Evolutionary conservation across 2,888 invertebrate genomes (phyloP).

Genomic region (Platycnemis pennipes): DNA sequence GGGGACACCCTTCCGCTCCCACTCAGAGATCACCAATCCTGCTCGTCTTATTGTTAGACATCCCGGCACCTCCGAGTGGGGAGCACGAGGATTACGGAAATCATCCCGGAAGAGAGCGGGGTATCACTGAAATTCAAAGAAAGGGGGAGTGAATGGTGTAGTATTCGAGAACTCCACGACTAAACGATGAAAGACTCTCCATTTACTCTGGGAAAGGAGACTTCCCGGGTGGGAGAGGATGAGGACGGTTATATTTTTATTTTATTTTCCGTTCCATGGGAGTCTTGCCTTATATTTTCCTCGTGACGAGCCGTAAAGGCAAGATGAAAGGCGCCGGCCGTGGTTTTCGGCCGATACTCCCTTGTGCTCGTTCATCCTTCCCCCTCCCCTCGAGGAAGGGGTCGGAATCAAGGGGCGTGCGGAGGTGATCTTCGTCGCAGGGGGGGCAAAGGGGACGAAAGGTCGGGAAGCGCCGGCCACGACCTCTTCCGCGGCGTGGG

Average conservation of each 20-base stretch:
- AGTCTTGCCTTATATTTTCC: neutral
- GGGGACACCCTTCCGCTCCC: neutral
- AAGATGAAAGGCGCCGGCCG: conserved; percentile 30
- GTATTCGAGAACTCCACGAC: neutral
- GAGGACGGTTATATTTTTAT: neutral
- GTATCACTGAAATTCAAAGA: too few relatives aligned
- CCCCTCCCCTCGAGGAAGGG: too few relatives aligned
- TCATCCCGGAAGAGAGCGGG: neutral
- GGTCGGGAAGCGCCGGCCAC: neutral
- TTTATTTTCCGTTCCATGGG: neutral
- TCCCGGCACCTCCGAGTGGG: neutral
- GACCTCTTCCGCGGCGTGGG: neutral
- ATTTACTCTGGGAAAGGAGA: neutral
- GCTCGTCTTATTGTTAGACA: neutral
- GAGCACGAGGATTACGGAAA: neutral
- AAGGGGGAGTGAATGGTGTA: too few relatives aligned
- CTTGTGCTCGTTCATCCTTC: too few relatives aligned
- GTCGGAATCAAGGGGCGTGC: too few relatives aligned
- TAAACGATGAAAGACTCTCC: neutral
- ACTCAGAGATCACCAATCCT: neutral
- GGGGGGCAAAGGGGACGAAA: neutral
- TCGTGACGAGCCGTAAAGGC: conserved; percentile 5
- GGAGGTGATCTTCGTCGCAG: neutral
- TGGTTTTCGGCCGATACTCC: neutral
- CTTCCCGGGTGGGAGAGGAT: neutral